These are phyloP conservation scores for Nephrocerus scutellatus DNA, from an alignment of 2,888 invertebrate species.

Conservation along the genomic window DNA sequence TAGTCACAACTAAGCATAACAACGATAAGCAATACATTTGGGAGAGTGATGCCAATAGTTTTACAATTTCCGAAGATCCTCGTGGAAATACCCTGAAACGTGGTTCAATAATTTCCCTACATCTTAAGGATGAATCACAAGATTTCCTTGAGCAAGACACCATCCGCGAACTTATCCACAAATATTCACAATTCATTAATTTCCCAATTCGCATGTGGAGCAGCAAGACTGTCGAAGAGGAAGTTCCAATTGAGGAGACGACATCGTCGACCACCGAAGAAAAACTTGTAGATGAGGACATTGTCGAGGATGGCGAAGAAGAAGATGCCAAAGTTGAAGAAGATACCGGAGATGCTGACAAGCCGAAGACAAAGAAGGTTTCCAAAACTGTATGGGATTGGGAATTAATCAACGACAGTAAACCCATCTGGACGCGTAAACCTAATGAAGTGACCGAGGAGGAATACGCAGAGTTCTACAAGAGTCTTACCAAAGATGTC, in stretches of 20 bases:
- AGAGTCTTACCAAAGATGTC: conserved; percentile 83
- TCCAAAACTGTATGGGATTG: conserved; percentile 98
- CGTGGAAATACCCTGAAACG: conserved; percentile 85
- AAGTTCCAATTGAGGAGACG: conserved; percentile 58
- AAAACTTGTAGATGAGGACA: conserved; percentile 48
- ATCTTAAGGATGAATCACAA: conserved; percentile 93
- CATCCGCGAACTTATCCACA: conserved; percentile 82
- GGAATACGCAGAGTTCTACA: conserved; percentile 95
- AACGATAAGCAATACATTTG: conserved; percentile 92
- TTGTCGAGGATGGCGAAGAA: conserved; percentile 36
- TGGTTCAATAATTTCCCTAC: conserved; percentile 78
- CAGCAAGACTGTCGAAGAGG: conserved; percentile 65
- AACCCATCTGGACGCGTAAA: conserved; percentile 98
- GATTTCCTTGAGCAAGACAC: conserved; percentile 93
- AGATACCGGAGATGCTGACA: conserved; percentile 53
- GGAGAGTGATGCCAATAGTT: conserved; percentile 92
- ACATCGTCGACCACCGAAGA: conserved; percentile 53
- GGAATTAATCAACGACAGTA: conserved; percentile 92
- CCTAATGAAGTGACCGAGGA: conserved; percentile 73
- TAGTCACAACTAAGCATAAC: conserved; percentile 93
- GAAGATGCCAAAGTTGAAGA: conserved; percentile 62
- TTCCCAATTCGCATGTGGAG: conserved; percentile 97
- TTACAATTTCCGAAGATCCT: conserved; percentile 88
- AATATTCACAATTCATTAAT: conserved; percentile 99
- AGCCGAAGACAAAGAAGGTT: conserved; percentile 78